Conservation (phyloP, 2,888 invertebrate species). For the Saturnia japonica region DNA sequence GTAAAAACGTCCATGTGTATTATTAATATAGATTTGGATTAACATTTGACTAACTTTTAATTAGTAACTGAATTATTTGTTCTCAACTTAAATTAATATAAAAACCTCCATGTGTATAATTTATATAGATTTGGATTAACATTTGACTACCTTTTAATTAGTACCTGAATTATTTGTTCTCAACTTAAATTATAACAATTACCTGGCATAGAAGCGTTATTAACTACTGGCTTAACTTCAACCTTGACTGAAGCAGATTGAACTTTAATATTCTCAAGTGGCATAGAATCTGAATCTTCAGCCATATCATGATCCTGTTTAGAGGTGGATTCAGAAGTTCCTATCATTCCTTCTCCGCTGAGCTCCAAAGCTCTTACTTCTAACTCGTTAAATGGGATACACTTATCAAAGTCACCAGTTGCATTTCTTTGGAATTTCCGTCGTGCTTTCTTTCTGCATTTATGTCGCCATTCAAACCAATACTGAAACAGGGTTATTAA, state of each 20-base stretch:
- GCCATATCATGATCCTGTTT: slow-evolving; percentile 51
- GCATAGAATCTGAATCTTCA: slow-evolving; percentile 63
- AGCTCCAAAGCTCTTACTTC: slow-evolving; percentile 67
- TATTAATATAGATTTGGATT: no score
- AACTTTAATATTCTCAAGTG: slow-evolving; percentile 47
- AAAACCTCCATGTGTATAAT: no score
- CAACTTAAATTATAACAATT: neutral
- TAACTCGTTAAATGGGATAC: slow-evolving; percentile 62
- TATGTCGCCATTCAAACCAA: slow-evolving; percentile 74
- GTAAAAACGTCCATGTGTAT: no score
- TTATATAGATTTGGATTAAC: no score
- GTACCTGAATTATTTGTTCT: neutral
- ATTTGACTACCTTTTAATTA: neutral
- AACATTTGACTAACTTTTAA: no score
- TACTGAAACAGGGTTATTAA: slow-evolving; percentile 51
- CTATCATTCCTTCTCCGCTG: slow-evolving; percentile 51
- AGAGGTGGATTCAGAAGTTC: slow-evolving; percentile 40
- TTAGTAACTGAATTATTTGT: no score
- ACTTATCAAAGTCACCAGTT: slow-evolving; percentile 49
- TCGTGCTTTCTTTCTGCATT: slow-evolving; percentile 67
- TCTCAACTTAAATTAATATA: no score
- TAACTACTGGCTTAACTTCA: slow-evolving; percentile 9
- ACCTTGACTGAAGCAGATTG: slow-evolving; percentile 26
- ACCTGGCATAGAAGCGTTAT: slow-evolving; percentile 9
- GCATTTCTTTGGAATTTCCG: slow-evolving; percentile 49